Percentiles rank a stretch among this genome's conserved stretches.
phyloP scores from a whole-genome alignment of 2,113 vertebrate genomes.

The Melozone crissalis region DNA sequence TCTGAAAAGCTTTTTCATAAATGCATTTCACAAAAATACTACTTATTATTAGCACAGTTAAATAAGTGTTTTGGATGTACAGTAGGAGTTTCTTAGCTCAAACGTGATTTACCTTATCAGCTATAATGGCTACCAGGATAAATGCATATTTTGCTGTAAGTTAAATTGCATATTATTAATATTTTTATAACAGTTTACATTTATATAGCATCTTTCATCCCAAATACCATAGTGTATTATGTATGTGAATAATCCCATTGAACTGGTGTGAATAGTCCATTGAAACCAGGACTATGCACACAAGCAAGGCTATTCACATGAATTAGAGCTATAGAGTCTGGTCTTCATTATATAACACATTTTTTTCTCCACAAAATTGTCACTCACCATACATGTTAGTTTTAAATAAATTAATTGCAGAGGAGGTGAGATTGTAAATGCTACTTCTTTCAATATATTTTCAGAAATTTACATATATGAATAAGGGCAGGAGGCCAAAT shows the following conservation, averaged over 20 bases:
- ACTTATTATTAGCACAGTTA: slow-evolving; percentile 53
- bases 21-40: slow-evolving; percentile 37
- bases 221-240: slow-evolving; percentile 13
- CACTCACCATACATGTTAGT: background rate
- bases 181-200: slow-evolving; percentile 52
- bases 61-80: slow-evolving; percentile 53
- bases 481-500: slow-evolving; percentile 12
- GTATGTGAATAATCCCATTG: slow-evolving; percentile 59
- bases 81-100: slow-evolving; percentile 40
- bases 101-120: slow-evolving; percentile 25
- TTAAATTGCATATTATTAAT: slow-evolving; percentile 57
- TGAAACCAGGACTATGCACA: slow-evolving; percentile 35
- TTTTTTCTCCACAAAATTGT: slow-evolving; percentile 36
- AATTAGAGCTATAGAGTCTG: slow-evolving; percentile 6
- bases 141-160: background rate
- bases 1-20: slow-evolving; percentile 55
- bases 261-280: slow-evolving; percentile 51
- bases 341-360: background rate
- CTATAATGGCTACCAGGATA: slow-evolving; percentile 27
- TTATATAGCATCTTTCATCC: slow-evolving; percentile 5
- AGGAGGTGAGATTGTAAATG: slow-evolving; percentile 38
- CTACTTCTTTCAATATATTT: slow-evolving; percentile 9
- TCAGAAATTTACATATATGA: slow-evolving; percentile 30
- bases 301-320: slow-evolving; percentile 25
- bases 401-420: slow-evolving; percentile 44